A percentile compares a stretch with the other conserved stretches of the same genome.
These are phyloP conservation scores for Leptopilina drosophilae DNA, from an alignment of 2,888 invertebrate species.

Conservation along the genomic window DNA sequence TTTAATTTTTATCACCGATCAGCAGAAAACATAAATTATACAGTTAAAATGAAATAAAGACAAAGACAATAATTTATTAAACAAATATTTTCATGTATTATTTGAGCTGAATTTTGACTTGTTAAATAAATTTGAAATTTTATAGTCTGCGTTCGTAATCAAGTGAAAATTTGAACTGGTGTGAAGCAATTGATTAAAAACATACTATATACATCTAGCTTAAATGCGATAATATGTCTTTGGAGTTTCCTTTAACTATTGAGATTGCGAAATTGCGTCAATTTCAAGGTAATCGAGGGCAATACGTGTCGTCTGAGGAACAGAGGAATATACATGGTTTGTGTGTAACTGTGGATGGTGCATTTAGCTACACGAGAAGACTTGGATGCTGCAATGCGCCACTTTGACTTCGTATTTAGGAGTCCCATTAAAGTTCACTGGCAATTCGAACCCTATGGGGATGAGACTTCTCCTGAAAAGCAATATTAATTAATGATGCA, in stretches of 20 bases:
- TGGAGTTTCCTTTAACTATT: background rate
- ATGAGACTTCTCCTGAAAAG: conserved; percentile 42
- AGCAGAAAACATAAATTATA: no score
- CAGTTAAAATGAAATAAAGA: no score
- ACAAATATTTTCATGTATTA: no score
- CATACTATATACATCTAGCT: background rate
- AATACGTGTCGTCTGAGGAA: conserved; percentile 22
- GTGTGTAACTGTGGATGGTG: conserved; percentile 51
- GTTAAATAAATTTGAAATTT: no score
- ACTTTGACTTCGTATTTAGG: conserved; percentile 51
- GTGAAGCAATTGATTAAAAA: no score
- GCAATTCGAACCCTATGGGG: conserved; percentile 33
- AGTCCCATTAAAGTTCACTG: conserved; percentile 38
- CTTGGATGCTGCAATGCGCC: conserved; percentile 66
- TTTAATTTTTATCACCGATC: no score
- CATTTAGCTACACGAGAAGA: conserved; percentile 54
- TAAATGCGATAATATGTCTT: conserved; percentile 10
- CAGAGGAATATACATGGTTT: conserved; percentile 22
- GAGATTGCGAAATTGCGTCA: conserved; percentile 11
- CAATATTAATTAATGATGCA: conserved; percentile 25
- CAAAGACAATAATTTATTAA: no score
- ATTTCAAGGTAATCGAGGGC: conserved; percentile 6
- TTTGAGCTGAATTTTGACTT: no score
- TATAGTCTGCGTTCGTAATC: no score
- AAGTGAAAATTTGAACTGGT: no score